Percentiles rank a stretch among this genome's conserved stretches.
phyloP scores from a whole-genome alignment of 2,113 vertebrate species.

The Pedionomus torquatus region DNA sequence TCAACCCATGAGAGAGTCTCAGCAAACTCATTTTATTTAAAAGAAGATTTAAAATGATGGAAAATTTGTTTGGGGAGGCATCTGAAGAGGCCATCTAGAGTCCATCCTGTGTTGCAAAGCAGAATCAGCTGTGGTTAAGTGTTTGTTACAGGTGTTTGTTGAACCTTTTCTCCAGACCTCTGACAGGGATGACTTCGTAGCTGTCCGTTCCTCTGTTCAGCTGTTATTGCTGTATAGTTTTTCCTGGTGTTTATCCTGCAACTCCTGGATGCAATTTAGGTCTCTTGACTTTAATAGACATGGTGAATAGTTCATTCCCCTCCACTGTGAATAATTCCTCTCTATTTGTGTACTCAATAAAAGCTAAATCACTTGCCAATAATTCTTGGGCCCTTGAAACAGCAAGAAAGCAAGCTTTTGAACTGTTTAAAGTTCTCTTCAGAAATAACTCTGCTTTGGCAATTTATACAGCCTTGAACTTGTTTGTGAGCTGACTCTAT shows the following conservation, averaged over 20 bases:
- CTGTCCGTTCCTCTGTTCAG: background rate
- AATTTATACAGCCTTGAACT: slow-evolving; percentile 17
- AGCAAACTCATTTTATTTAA: background rate
- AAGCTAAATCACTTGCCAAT: slow-evolving; percentile 23
- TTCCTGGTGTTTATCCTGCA: slow-evolving; percentile 19
- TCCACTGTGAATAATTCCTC: slow-evolving; percentile 48
- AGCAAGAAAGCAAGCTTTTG: background rate
- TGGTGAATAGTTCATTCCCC: slow-evolving; percentile 3
- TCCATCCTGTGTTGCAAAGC: background rate
- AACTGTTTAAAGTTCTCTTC: background rate
- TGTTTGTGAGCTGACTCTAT: background rate
- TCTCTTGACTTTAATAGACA: slow-evolving; percentile 23
- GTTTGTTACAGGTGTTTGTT: background rate
- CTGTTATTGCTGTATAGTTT: background rate
- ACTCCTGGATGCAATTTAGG: background rate
- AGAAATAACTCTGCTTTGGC: background rate
- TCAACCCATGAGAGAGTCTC: background rate
- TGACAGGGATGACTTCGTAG: background rate
- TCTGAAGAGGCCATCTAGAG: background rate
- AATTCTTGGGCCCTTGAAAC: slow-evolving; percentile 26
- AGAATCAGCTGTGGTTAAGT: background rate
- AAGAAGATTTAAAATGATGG: background rate
- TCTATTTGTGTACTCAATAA: slow-evolving; percentile 21
- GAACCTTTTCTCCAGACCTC: background rate
- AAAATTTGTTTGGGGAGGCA: background rate